Conservation (phyloP, 2,113 vertebrate species). For the Oreochromis niloticus region DNA sequence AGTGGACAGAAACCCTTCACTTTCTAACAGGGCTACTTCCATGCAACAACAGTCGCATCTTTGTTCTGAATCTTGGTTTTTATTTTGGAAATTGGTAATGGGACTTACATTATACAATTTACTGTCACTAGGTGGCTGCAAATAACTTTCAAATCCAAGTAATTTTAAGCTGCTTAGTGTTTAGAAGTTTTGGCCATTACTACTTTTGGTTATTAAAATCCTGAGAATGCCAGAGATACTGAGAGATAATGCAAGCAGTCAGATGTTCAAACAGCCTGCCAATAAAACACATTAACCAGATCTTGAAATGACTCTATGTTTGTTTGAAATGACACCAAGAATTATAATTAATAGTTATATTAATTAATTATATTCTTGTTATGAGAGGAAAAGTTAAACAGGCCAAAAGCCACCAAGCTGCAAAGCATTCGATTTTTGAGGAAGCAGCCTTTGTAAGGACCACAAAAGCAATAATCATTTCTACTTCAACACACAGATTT, state of each 20-base stretch:
- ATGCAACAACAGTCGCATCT: neutral
- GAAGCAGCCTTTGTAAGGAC: neutral
- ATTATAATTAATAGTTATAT: neutral
- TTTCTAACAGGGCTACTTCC: neutral
- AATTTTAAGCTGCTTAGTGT: neutral
- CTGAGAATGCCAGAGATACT: neutral
- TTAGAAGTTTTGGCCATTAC: neutral
- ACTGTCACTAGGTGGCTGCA: neutral
- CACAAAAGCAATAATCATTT: neutral
- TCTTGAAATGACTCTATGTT: too few species aligned
- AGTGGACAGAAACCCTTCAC: neutral
- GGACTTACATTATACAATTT: neutral
- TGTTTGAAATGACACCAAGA: neutral
- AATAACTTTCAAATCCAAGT: neutral
- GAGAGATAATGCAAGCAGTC: neutral
- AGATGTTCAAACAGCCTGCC: neutral
- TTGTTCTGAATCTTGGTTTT: neutral
- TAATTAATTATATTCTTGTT: neutral
- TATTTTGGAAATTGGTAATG: neutral
- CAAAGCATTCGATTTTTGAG: neutral
- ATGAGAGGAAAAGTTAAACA: neutral
- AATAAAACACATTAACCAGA: too few species aligned
- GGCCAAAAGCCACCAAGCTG: neutral
- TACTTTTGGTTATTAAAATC: neutral
- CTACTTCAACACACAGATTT: neutral